Evolutionary conservation across 1,140 invertebrate species (phyloP), one percentile per base, ranked within the genome.

Genomic region (Diuraphis noxia): DNA sequence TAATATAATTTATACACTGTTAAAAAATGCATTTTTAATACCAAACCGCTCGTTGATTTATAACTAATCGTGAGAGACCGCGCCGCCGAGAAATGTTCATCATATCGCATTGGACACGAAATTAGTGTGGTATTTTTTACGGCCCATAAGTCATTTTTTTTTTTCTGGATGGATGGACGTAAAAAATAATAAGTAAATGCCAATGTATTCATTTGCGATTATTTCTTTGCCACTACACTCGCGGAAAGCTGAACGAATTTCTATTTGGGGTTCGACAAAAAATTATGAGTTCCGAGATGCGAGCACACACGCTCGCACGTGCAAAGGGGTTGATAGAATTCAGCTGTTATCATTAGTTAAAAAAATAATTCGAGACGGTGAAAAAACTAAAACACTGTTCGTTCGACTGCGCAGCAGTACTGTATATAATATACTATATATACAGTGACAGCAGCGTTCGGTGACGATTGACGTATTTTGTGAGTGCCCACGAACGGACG

Each of bases 21-120:
- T 91, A 82, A 82, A 91, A 52, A 91, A 91, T 52, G 25, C 63
- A 36, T 52, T 91, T 90, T 81, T n/a, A 82, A 91, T 36, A 81
- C 77, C 43, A n/a, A 49, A 91, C 89, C 89, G 77, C 77, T 49
- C 23, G 63, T 79, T 90, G 88, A 90, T 90, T 90, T 90, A 90
- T 81, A 49, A 23, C 41, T 23, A 46, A 41, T 81, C 88, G 72
- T 25, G 41, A 63, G 88, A 72, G 19, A 63, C 88, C 38, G 9
- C 56, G 13, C 46, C 19, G 8, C n/a, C n/a, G n/a, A n/a, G n/a
- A 13, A 86, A n/a, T 52, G 43, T 49, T 86, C 85, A 46, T 85
- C 43, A 49, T 25, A 36, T 52, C 46, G 46, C 46, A 91, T 91
- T 91, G 82, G 89, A 91, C 77, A 91, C 89, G 89, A 82, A 91